Evolutionary conservation across 2,888 invertebrate genomes (phyloP).

Genomic region (Aporophyla lueneburgensis): DNA sequence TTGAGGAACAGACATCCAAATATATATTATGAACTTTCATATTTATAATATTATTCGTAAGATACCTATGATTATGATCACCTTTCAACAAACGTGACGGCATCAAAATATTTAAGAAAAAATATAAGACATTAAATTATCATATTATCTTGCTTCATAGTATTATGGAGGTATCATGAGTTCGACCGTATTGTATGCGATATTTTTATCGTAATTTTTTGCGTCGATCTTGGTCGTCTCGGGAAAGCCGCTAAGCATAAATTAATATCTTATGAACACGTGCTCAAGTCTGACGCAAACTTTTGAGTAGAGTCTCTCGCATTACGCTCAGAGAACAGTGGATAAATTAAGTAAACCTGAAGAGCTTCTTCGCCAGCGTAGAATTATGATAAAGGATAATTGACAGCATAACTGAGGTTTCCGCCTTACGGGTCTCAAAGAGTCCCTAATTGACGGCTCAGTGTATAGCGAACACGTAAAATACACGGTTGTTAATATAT

Average conservation of each 20-base stretch:
- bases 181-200: background rate
- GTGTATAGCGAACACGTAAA: background rate
- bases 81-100: constrained; percentile 1
- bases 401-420: background rate
- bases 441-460: background rate
- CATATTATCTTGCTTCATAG: background rate
- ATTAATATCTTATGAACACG: background rate
- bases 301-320: background rate
- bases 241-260: background rate
- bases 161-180: background rate
- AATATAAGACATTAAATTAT: constrained; percentile 2
- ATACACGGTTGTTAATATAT: background rate
- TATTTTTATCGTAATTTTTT: constrained; percentile 2
- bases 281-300: background rate
- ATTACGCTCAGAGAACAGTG: background rate
- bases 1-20: background rate
- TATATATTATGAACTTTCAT: background rate
- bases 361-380: background rate
- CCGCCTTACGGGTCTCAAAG: background rate
- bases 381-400: background rate
- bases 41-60: too few relatives aligned
- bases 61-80: background rate
- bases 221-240: background rate
- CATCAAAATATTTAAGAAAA: background rate
- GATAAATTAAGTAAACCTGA: background rate